Conservation (phyloP, 2,797 vertebrate species). For the Fundulus diaphanus region DNA sequence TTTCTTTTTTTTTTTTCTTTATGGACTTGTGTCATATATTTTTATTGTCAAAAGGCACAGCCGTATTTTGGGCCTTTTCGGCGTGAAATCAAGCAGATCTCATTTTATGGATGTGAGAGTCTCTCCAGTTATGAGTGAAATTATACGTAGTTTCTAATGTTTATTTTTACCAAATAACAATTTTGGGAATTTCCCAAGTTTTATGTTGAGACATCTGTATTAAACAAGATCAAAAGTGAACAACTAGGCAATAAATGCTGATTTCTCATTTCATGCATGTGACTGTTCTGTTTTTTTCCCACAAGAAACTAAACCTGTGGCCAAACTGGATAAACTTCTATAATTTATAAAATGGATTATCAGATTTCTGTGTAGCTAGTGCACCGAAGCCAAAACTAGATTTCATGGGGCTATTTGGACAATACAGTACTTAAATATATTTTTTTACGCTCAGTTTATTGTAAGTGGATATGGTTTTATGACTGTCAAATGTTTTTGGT, state of each 20-base stretch:
- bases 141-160: neutral
- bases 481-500: neutral
- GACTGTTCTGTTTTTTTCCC: too few relatives aligned
- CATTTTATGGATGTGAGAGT: neutral
- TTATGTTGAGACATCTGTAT: conserved; percentile 24
- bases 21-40: conserved; percentile 38
- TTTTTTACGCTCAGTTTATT: neutral
- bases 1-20: conserved; percentile 41
- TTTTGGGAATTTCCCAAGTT: neutral
- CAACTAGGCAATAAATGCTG: neutral
- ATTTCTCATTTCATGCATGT: neutral
- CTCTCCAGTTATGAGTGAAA: neutral
- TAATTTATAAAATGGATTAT: neutral
- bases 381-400: neutral
- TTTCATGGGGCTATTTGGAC: neutral
- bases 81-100: neutral
- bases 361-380: neutral
- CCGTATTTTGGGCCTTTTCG: conserved; percentile 10
- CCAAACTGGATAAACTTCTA: neutral
- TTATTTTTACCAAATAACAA: neutral
- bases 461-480: neutral
- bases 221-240: neutral
- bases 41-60: conserved; percentile 18
- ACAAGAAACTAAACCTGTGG: neutral
- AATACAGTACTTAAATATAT: too few relatives aligned